phyloP scores from a whole-genome alignment of 2,113 vertebrate species.

The Ariopsis seemanni region DNA sequence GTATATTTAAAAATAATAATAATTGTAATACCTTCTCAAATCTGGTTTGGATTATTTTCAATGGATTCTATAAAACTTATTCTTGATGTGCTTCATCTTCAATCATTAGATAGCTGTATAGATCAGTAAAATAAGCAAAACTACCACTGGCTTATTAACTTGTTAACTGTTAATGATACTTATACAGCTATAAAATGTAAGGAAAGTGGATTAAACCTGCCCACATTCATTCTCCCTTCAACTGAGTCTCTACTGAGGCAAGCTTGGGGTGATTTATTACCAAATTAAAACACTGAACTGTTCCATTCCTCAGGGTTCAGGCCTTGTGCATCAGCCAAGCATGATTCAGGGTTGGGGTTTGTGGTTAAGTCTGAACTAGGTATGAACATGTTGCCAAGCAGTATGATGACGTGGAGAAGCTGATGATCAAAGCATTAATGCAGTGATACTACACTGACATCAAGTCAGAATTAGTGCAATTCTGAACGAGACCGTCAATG shows the following conservation, averaged over 20 bases:
- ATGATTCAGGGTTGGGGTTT: neutral
- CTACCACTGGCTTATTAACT: neutral
- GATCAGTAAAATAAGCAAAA: neutral
- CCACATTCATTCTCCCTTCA: neutral
- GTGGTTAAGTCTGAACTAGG: neutral
- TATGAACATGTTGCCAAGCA: neutral
- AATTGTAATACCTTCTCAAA: neutral
- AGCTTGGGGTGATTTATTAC: slow-evolving; percentile 49
- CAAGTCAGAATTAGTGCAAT: neutral
- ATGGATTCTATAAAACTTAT: neutral
- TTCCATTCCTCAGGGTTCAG: slow-evolving; percentile 36
- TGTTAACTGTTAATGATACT: neutral
- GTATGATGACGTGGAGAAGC: neutral
- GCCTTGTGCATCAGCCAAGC: neutral
- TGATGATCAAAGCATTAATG: neutral
- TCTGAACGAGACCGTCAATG: neutral
- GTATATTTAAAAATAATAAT: neutral
- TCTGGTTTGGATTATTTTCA: neutral
- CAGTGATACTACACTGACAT: neutral
- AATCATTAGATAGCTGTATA: neutral
- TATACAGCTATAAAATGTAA: neutral
- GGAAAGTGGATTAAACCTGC: neutral
- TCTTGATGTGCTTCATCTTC: neutral
- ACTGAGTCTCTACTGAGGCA: slow-evolving; percentile 23
- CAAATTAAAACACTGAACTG: slow-evolving; percentile 48